Evolutionary conservation across 2,888 invertebrate genomes (phyloP).

Genomic region (Drosophila cognata): DNA sequence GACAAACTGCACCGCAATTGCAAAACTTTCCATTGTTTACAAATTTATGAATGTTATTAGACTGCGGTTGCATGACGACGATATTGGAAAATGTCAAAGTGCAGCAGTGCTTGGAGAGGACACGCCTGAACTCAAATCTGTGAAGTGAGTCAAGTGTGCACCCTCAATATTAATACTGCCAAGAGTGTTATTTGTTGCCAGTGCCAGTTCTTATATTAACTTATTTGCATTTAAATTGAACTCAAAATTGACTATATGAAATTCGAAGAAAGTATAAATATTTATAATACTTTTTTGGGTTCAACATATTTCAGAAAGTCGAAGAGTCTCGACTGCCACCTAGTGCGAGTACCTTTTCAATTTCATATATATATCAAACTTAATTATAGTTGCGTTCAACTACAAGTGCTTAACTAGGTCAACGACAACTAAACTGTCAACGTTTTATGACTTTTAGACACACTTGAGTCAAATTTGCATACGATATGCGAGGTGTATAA

Average conservation of each 20-base stretch:
- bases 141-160: neutral
- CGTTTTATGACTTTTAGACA: constrained; percentile 49
- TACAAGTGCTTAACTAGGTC: constrained; percentile 43
- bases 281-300: neutral
- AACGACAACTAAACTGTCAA: constrained; percentile 40
- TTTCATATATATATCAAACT: constrained; percentile 11
- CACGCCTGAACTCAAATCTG: constrained; percentile 19
- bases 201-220: neutral
- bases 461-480: constrained; percentile 69
- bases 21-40: constrained; percentile 55
- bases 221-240: neutral
- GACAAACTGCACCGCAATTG: constrained; percentile 32
- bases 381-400: constrained; percentile 33
- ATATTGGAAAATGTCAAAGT: constrained; percentile 31
- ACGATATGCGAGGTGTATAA: constrained; percentile 25
- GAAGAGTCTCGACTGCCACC: neutral
- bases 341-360: constrained; percentile 1
- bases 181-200: neutral
- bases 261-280: neutral
- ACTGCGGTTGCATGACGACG: constrained; percentile 20
- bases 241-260: neutral
- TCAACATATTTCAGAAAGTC: neutral
- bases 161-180: neutral
- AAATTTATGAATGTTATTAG: constrained; percentile 48
- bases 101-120: constrained; percentile 18